These are phyloP conservation scores for Zaprionus camerounensis DNA, from an alignment of 1,140 invertebrate genomes.

Conservation along the genomic window DNA sequence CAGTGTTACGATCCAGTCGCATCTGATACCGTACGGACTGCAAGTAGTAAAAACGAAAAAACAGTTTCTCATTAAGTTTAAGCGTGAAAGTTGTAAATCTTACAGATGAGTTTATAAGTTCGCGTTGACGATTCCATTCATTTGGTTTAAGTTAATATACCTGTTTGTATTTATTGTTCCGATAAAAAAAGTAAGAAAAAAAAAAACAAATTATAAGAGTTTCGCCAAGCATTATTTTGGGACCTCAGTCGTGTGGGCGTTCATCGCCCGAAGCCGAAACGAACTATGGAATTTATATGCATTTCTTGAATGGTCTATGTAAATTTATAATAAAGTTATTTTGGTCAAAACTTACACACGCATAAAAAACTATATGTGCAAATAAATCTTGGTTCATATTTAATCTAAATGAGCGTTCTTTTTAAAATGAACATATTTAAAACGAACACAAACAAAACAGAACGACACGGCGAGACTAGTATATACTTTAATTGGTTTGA, in stretches of 20 bases:
- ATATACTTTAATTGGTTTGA: background rate
- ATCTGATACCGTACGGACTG: background rate
- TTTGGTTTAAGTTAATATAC: conserved; percentile 18
- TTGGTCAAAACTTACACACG: conserved; percentile 9
- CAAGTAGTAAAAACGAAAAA: background rate
- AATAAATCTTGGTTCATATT: background rate
- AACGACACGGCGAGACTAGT: background rate
- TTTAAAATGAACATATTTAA: background rate
- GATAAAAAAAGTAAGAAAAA: conserved; percentile 23
- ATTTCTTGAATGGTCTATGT: conserved; percentile 15
- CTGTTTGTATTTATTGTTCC: conserved; percentile 16
- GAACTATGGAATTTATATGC: conserved; percentile 65
- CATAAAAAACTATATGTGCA: background rate
- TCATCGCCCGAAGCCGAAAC: conserved; percentile 23
- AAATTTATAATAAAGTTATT: conserved; percentile 23
- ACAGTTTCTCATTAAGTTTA: background rate
- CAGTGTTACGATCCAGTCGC: background rate
- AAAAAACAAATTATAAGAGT: conserved; percentile 31
- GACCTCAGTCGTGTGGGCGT: conserved; percentile 44
- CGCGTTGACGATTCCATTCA: background rate
- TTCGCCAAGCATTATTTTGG: conserved; percentile 39
- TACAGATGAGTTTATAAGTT: background rate
- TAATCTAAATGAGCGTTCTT: background rate
- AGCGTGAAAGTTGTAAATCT: background rate
- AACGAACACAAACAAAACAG: background rate